phyloP scores from a whole-genome alignment of 2,113 vertebrate species.

The Meleagris gallopavo region DNA sequence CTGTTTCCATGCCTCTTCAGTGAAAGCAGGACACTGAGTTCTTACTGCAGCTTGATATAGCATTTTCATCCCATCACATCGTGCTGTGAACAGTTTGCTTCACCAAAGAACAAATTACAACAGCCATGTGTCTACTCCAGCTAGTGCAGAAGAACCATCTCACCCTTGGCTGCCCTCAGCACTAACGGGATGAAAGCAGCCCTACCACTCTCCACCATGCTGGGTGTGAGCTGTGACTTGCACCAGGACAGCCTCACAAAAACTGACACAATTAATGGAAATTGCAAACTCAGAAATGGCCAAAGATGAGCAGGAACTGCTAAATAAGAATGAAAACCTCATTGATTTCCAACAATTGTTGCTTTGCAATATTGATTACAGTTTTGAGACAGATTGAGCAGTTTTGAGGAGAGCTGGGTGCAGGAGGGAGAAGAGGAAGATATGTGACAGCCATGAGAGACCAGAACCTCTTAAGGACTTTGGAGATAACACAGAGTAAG shows the following conservation, averaged over 20 bases:
- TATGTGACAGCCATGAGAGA: conserved; percentile 48
- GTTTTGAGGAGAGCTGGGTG: conserved; percentile 76
- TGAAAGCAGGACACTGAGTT: conserved; percentile 43
- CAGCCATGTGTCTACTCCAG: not conserved
- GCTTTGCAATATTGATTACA: conserved; percentile 74
- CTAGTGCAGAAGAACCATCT: not conserved
- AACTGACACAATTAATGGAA: conserved; percentile 39
- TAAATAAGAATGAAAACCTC: not conserved
- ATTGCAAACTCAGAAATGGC: not conserved
- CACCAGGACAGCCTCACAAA: not conserved
- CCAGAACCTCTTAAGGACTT: not conserved
- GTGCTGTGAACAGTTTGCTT: not conserved
- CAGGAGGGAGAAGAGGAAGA: conserved; percentile 68
- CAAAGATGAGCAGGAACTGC: not conserved
- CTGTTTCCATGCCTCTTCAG: conserved; percentile 46
- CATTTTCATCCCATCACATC: conserved; percentile 11
- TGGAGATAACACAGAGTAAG: not conserved
- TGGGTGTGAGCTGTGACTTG: not conserved
- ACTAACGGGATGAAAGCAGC: not conserved
- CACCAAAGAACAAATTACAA: not conserved
- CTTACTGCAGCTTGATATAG: conserved; percentile 48
- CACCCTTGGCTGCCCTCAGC: not conserved
- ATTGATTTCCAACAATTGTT: conserved; percentile 74
- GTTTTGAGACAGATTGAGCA: too few relatives aligned
- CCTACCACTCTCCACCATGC: not conserved